These are phyloP conservation scores for Helicorthomorpha holstii DNA, from an alignment of 1,140 invertebrate species.

Conservation along the genomic window DNA sequence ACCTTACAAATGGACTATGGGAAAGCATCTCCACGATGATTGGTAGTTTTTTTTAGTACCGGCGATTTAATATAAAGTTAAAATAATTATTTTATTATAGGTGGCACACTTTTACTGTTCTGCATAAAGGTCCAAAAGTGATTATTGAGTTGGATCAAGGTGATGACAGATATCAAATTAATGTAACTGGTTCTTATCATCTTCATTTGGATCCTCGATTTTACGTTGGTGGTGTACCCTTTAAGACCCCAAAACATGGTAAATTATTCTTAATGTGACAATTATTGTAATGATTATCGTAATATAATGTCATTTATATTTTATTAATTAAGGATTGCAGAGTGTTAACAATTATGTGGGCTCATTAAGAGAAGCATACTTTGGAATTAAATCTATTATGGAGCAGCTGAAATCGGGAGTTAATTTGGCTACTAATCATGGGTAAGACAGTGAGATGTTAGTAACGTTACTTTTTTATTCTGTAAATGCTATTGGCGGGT, in stretches of 20 bases:
- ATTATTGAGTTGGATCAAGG: conserved; percentile 54
- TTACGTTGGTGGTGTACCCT: conserved; percentile 68
- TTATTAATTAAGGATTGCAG: conserved; percentile 26
- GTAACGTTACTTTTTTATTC: neutral
- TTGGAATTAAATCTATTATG: conserved; percentile 76
- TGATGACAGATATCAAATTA: conserved; percentile 32
- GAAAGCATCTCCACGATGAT: conserved; percentile 20
- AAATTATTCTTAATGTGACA: neutral
- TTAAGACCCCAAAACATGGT: conserved; percentile 24
- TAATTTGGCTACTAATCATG: conserved; percentile 44
- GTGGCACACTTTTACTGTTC: conserved; percentile 80
- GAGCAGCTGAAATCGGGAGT: conserved; percentile 55
- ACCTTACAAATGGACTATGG: conserved; percentile 24
- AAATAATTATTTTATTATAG: conserved; percentile 26
- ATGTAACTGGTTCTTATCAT: conserved; percentile 51
- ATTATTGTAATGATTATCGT: neutral
- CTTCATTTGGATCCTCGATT: conserved; percentile 83
- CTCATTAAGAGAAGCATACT: conserved; percentile 77
- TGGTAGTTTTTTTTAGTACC: neutral
- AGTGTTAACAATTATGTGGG: conserved; percentile 48
- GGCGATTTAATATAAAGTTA: neutral
- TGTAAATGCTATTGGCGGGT: conserved; percentile 55
- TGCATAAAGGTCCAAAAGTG: conserved; percentile 51
- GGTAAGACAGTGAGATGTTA: neutral
- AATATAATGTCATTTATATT: conserved; percentile 3